Evolutionary conservation across 2,113 vertebrate species (phyloP).

Genomic region (Eptatretus burgeri): DNA sequence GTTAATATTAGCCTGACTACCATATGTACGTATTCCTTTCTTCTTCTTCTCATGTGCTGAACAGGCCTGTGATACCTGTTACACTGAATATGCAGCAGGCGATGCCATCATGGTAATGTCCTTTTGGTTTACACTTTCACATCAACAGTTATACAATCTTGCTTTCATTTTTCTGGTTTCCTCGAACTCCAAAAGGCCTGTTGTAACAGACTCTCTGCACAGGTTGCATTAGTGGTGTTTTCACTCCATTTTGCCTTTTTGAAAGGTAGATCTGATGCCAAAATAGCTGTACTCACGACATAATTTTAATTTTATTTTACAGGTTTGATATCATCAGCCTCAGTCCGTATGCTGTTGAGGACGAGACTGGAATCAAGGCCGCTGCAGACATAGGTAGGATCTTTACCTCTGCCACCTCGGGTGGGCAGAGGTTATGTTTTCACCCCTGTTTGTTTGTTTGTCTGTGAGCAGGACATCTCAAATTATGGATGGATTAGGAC

Average conservation of each 20-base stretch:
- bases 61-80: constrained; percentile 58
- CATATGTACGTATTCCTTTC: neutral
- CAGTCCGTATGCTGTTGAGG: constrained; percentile 50
- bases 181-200: neutral
- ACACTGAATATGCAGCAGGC: constrained; percentile 67
- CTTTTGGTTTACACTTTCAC: too few relatives aligned
- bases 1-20: neutral
- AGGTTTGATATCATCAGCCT: constrained; percentile 94
- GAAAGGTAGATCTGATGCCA: neutral
- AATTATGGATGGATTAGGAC: neutral
- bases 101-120: constrained; percentile 68
- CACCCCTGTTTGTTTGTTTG: too few relatives aligned
- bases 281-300: neutral
- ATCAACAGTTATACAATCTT: neutral
- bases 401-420: neutral
- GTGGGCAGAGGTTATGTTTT: too few relatives aligned
- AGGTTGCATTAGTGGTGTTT: constrained; percentile 4
- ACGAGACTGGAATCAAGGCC: constrained; percentile 80
- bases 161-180: neutral
- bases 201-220: neutral
- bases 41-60: constrained; percentile 7
- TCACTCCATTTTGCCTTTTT: neutral
- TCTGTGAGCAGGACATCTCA: too few relatives aligned
- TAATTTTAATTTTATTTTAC: constrained; percentile 6
- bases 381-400: constrained; percentile 53